Evolutionary conservation across 2,797 vertebrate genomes (phyloP).

Genomic region (Rhadinocentrus ornatus): DNA sequence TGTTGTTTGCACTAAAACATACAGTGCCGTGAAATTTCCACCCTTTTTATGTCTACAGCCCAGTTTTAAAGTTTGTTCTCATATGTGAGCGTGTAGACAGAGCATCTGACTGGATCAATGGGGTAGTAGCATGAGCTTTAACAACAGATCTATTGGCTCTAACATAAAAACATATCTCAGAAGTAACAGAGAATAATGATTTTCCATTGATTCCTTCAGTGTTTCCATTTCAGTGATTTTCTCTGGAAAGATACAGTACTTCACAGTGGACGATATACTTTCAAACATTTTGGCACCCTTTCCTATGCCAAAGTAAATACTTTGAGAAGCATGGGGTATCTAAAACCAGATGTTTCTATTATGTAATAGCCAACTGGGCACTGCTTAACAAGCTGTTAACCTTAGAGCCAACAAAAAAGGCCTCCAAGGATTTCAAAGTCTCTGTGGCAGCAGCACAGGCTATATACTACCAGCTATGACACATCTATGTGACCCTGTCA

Average conservation of each 20-base stretch:
- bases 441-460: slow-evolving; percentile 14
- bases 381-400: slow-evolving; percentile 59
- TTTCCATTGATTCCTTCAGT: slow-evolving; percentile 56
- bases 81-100: slow-evolving; percentile 20
- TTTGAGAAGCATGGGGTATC: slow-evolving; percentile 51
- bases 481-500: slow-evolving; percentile 3
- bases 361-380: slow-evolving; percentile 59
- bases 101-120: neutral
- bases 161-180: slow-evolving; percentile 43
- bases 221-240: slow-evolving; percentile 73
- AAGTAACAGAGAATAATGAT: slow-evolving; percentile 29
- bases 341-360: slow-evolving; percentile 69
- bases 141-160: slow-evolving; percentile 31
- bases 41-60: neutral
- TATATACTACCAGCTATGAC: slow-evolving; percentile 19
- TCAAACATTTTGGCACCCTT: slow-evolving; percentile 57
- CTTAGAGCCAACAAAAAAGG: slow-evolving; percentile 44
- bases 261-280: slow-evolving; percentile 60
- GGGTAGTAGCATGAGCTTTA: slow-evolving; percentile 31
- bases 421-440: slow-evolving; percentile 33
- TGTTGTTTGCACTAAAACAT: neutral
- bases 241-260: slow-evolving; percentile 62
- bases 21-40: neutral
- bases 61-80: neutral
- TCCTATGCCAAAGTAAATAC: slow-evolving; percentile 68